Conservation (phyloP, 1,140 invertebrate genomes). For the Drosophila nebulosa region DNA sequence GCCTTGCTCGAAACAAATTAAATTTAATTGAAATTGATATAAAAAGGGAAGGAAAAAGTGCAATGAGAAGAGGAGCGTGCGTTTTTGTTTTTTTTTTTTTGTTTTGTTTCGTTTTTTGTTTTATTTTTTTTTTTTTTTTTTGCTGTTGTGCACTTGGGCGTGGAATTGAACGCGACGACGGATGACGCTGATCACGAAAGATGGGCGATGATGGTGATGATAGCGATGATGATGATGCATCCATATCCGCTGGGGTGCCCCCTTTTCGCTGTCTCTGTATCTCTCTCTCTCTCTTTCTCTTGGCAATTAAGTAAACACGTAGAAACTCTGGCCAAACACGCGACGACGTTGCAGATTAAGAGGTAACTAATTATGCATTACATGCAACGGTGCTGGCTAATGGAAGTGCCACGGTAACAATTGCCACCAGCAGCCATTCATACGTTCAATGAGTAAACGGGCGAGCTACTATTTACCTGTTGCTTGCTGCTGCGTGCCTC, state of each 20-base stretch:
- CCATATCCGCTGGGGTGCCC: slow-evolving; percentile 51
- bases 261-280: slow-evolving; percentile 4
- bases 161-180: slow-evolving; percentile 51
- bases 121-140: slow-evolving; percentile 9
- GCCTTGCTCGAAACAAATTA: slow-evolving; percentile 46
- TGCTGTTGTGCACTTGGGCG: slow-evolving; percentile 61
- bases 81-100: slow-evolving; percentile 18
- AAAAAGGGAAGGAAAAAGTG: slow-evolving; percentile 19
- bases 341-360: slow-evolving; percentile 57
- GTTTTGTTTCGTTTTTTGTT: slow-evolving; percentile 20
- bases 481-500: neutral
- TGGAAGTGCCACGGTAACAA: slow-evolving; percentile 24
- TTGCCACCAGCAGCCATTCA: slow-evolving; percentile 17
- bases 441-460: too few species aligned
- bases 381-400: slow-evolving; percentile 51
- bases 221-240: slow-evolving; percentile 55
- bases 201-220: slow-evolving; percentile 19
- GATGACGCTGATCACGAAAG: slow-evolving; percentile 27
- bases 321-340: slow-evolving; percentile 39
- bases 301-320: slow-evolving; percentile 46
- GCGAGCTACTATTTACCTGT: too few species aligned
- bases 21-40: slow-evolving; percentile 69
- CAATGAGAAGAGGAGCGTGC: neutral
- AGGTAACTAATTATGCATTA: slow-evolving; percentile 65
- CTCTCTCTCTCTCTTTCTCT: neutral